Base-by-base conservation (phyloP, 2,113 vertebrate species). In the Nerophis ophidion region DNA sequence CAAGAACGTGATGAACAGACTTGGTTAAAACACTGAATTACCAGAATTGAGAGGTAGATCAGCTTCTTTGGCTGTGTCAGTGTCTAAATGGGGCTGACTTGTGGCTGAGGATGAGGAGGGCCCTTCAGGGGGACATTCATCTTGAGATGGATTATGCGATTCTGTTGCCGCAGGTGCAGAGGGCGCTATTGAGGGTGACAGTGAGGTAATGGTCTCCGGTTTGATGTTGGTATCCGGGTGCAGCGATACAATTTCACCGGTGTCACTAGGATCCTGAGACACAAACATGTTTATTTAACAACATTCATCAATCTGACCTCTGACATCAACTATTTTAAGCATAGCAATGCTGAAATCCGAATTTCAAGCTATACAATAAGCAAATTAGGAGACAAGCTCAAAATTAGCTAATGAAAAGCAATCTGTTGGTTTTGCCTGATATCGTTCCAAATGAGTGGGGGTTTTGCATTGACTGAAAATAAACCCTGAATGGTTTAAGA, bases 21-120 rank as follows among this genome's bases (percentile, higher is more conserved):
- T 15, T 33, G 19, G 13, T n/a, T 15, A 8, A n/a, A 4, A 40
- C 19, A 16, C 0, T 5, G 8, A 16, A 48, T 76, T 73, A 88
- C 86, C 79, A 45, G 69, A 50, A 54, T 78, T 66, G 49, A 60
- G 77, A 81, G 83, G 74, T 79, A 83, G 81, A 75, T 80, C 48
- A 1, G 74, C 63, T 74, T 80, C 68, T 60, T 77, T 70, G 58
- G 58, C 57, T 4, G 63, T 13, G 45, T 82, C 70, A 4, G 58
- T 45, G 19, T 76, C 60, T 5, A 44, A 38, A 1, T 45, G 10
- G 14, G 71, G 26, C 13, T 59, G 74, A 8, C 53, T 48, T 38
- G 57, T 6, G 11, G 51, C 49, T 13, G 74, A 73, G 55, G 66
- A 64, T 6, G 19, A 51, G 1, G 64, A 49, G 6, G 51, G 10